Evolutionary conservation across 2,888 invertebrate species (phyloP).

Genomic region (Drosophila picticornis): DNA sequence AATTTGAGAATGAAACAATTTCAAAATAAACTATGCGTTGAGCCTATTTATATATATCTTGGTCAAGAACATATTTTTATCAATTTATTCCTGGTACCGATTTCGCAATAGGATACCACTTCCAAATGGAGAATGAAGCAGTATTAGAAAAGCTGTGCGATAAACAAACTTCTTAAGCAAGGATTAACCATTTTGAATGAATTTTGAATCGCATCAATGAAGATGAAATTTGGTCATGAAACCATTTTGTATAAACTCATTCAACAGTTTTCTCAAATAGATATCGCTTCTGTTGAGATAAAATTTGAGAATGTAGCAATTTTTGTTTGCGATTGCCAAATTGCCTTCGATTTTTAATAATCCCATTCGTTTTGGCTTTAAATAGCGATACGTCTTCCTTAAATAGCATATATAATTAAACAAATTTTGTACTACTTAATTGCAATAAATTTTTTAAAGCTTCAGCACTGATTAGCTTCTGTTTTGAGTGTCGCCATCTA

Average conservation of each 20-base stretch:
- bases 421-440: background rate
- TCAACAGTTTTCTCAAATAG: background rate
- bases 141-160: fast-evolving
- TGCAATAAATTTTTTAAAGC: background rate
- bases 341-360: background rate
- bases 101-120: too few species aligned
- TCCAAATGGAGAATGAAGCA: background rate
- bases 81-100: background rate
- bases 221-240: background rate
- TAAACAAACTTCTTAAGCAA: background rate
- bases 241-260: background rate
- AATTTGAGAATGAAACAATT: background rate
- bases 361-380: background rate
- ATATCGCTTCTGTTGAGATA: background rate
- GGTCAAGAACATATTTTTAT: background rate
- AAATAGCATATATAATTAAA: background rate
- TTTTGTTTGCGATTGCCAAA: too few species aligned
- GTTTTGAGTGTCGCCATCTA: conserved; percentile 19
- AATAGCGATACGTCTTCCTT: too few species aligned
- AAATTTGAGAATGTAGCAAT: background rate
- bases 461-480: background rate
- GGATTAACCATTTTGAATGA: background rate
- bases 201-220: background rate
- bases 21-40: background rate
- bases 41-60: background rate